Percentiles rank a stretch among this genome's conserved stretches.
Evolutionary conservation across 2,888 invertebrate genomes (phyloP).

Genomic region (Drosophila tripunctata): DNA sequence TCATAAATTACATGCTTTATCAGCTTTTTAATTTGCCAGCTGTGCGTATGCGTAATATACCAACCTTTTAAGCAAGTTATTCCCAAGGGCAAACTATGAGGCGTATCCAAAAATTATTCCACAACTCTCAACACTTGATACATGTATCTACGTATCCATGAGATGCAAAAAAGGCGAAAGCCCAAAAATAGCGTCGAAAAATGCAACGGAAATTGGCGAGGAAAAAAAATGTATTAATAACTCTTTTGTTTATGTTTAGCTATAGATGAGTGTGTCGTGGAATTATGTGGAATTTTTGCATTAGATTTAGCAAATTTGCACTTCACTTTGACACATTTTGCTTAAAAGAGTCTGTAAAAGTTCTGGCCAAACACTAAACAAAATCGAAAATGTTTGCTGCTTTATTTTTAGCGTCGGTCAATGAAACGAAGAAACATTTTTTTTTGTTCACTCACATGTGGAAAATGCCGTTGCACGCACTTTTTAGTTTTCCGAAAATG

Average conservation of each 20-base stretch:
- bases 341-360: constrained; percentile 23
- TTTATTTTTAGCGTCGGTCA: constrained; percentile 51
- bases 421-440: constrained; percentile 44
- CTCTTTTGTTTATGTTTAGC: constrained; percentile 32
- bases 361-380: constrained; percentile 17
- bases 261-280: constrained; percentile 1
- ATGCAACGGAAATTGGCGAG: constrained; percentile 23
- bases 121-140: constrained; percentile 33
- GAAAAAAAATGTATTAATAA: constrained; percentile 19
- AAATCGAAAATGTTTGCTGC: constrained; percentile 47
- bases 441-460: constrained; percentile 62
- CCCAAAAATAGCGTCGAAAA: constrained; percentile 19
- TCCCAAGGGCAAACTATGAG: constrained; percentile 19
- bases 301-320: constrained; percentile 22
- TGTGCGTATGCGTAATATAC: constrained; percentile 41
- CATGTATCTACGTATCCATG: constrained; percentile 36
- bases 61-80: constrained; percentile 30
- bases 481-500: constrained; percentile 32
- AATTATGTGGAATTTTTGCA: constrained; percentile 3
- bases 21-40: neutral
- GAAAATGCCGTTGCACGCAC: constrained; percentile 65
- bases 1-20: constrained; percentile 2
- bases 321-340: constrained; percentile 46
- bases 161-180: constrained; percentile 9
- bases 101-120: constrained; percentile 52